These are phyloP conservation scores for Hololepta plana DNA, from an alignment of 2,888 invertebrate species.

Conservation along the genomic window DNA sequence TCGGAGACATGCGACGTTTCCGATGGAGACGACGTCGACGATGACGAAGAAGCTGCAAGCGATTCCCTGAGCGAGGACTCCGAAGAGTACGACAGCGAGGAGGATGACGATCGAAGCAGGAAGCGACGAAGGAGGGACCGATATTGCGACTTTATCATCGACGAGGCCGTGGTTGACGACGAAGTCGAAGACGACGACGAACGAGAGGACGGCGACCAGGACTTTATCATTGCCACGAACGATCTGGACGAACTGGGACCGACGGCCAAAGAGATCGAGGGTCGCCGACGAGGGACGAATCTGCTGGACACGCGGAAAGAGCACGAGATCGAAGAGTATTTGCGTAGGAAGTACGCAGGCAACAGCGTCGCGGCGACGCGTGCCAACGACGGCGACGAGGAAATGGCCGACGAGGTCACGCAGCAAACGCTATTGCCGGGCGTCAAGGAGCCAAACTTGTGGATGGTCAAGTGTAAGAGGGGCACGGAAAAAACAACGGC, in stretches of 20 bases:
- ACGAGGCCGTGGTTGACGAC: constrained; percentile 82
- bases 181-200: constrained; percentile 92
- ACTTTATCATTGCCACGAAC: constrained; percentile 80
- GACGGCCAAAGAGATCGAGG: constrained; percentile 88
- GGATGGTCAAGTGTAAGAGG: constrained; percentile 97
- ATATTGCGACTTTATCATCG: constrained; percentile 86
- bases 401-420: constrained; percentile 96
- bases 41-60: constrained; percentile 56
- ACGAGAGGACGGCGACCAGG: constrained; percentile 92
- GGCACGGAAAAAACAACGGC: constrained; percentile 94
- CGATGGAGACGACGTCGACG: constrained; percentile 43
- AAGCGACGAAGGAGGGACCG: constrained; percentile 69
- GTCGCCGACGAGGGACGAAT: constrained; percentile 62
- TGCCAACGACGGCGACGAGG: constrained; percentile 92
- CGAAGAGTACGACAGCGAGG: constrained; percentile 67
- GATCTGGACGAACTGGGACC: constrained; percentile 84
- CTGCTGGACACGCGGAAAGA: constrained; percentile 89
- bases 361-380: constrained; percentile 68
- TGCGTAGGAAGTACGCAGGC: constrained; percentile 88
- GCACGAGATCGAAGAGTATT: constrained; percentile 93
- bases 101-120: constrained; percentile 67
- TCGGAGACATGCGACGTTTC: constrained; percentile 52
- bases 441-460: constrained; percentile 97
- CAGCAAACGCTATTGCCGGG: constrained; percentile 94
- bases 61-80: constrained; percentile 40